A percentile compares a stretch with the other conserved stretches of the same genome.
Conservation (phyloP, 1,140 invertebrate genomes). For the Polypedilum vanderplanki region DNA sequence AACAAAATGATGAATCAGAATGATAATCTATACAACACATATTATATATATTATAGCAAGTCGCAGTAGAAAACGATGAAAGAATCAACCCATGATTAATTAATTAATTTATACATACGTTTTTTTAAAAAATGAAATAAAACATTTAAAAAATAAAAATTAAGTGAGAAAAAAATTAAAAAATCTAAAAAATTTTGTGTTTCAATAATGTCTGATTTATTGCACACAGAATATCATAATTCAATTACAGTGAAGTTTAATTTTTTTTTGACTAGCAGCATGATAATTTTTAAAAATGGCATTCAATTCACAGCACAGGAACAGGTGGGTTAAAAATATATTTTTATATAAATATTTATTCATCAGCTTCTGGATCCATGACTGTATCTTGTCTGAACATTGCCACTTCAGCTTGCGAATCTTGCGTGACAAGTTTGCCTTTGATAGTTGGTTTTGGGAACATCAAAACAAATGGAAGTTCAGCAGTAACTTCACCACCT, state of each 20-base stretch:
- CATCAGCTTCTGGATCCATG: background rate
- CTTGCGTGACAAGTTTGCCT: conserved; percentile 50
- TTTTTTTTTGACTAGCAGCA: too few species aligned
- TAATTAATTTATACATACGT: background rate
- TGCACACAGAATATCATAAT: conserved; percentile 2
- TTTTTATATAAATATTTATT: background rate
- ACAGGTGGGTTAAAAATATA: too few species aligned
- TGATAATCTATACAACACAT: background rate
- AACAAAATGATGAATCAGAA: background rate
- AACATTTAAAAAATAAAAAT: background rate
- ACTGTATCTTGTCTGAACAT: conserved; percentile 57
- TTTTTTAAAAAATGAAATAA: conserved; percentile 11
- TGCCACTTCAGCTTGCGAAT: conserved; percentile 57
- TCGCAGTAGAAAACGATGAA: background rate
- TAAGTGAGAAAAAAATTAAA: background rate
- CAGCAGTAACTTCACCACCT: conserved; percentile 87
- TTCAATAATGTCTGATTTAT: background rate
- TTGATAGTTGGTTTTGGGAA: conserved; percentile 73
- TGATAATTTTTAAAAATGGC: too few species aligned
- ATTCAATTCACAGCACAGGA: too few species aligned
- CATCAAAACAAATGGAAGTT: conserved; percentile 96
- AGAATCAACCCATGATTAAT: background rate
- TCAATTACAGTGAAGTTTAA: too few species aligned
- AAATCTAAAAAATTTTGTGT: background rate
- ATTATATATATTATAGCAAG: background rate